Evolutionary conservation across 2,797 vertebrate genomes (phyloP).

Genomic region (Acanthurus lineatus): DNA sequence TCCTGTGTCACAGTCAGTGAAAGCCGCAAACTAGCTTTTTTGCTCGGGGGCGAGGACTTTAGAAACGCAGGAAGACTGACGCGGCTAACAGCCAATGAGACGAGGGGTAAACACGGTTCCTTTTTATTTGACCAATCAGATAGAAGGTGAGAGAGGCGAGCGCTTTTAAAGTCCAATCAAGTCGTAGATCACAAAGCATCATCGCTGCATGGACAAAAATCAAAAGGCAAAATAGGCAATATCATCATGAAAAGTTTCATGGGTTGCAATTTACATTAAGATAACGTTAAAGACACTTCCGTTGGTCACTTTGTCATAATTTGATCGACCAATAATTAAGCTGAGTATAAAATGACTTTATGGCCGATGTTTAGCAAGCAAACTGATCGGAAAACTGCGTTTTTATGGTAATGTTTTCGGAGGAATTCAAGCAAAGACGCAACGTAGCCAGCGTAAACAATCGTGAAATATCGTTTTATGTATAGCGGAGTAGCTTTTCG

Average conservation of each 20-base stretch:
- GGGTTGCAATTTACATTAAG: not conserved
- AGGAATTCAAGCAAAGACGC: not conserved
- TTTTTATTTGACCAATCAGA: constrained; percentile 58
- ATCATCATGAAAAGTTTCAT: constrained; percentile 5
- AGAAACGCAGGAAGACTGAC: constrained; percentile 22
- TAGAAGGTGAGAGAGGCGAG: not conserved
- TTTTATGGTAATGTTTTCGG: not conserved
- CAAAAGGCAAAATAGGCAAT: not conserved
- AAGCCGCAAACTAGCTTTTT: constrained; percentile 67
- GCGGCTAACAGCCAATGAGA: constrained; percentile 52
- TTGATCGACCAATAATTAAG: not conserved
- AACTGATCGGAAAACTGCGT: rapidly evolving
- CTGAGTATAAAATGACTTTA: not conserved
- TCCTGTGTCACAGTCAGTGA: constrained; percentile 64
- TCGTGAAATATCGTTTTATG: not conserved
- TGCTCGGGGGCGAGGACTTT: constrained; percentile 39
- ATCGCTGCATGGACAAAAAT: not conserved
- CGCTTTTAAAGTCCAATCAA: constrained; percentile 54
- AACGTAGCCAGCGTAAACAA: too few relatives aligned
- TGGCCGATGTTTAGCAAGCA: not conserved
- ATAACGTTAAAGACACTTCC: not conserved
- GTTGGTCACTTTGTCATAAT: not conserved
- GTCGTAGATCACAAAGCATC: constrained; percentile 25
- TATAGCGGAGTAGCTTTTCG: not conserved
- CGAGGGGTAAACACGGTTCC: rapidly evolving